A percentile compares a stretch with the other conserved stretches of the same genome.
Conservation (phyloP, 2,888 invertebrate species). For the Diaphora mendica region DNA sequence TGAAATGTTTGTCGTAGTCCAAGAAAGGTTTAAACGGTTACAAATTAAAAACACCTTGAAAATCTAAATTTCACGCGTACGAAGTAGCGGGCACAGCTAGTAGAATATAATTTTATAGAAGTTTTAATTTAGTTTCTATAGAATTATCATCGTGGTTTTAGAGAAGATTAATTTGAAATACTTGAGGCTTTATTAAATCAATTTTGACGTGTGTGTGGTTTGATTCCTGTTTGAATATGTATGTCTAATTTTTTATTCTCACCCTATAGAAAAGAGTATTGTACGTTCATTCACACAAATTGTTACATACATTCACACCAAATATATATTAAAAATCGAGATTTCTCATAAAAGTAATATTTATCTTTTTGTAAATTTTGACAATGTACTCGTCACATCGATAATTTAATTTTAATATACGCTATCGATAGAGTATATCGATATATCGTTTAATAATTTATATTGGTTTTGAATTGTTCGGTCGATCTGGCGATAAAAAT, state of each 20-base stretch:
- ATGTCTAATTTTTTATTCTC: background rate
- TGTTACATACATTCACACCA: background rate
- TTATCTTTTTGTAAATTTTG: background rate
- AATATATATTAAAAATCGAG: background rate
- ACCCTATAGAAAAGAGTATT: constrained; percentile 20
- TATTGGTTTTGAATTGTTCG: background rate
- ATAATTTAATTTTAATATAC: no score
- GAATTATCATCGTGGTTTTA: no score
- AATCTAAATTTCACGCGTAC: no score
- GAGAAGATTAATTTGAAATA: no score
- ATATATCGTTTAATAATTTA: constrained; percentile 12
- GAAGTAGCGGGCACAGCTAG: no score
- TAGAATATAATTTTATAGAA: no score
- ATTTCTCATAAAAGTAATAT: background rate
- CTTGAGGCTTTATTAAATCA: no score
- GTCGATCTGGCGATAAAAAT: constrained; percentile 16
- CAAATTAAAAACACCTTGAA: no score
- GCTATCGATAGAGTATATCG: constrained; percentile 6
- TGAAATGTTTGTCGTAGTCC: no score
- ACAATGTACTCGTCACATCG: background rate
- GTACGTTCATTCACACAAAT: constrained; percentile 23
- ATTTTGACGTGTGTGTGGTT: background rate
- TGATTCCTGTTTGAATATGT: background rate
- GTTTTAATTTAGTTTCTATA: no score
- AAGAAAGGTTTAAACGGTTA: no score